phyloP scores from a whole-genome alignment of 2,888 invertebrate species.

The Asteroscopus sphinx region DNA sequence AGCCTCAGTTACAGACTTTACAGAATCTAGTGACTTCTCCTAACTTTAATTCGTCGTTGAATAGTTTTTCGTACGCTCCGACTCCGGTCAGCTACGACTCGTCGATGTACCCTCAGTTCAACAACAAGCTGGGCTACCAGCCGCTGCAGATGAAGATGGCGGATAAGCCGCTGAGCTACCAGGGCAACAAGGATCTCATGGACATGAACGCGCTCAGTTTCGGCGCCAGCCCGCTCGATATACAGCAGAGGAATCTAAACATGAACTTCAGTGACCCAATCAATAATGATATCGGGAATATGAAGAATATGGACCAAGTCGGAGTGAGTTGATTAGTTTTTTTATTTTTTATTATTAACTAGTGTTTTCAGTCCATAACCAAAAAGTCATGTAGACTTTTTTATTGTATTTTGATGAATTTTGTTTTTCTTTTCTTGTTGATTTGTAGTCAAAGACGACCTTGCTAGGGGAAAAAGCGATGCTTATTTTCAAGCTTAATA shows the following conservation, averaged over 20 bases:
- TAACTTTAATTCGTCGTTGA: slow-evolving; percentile 78
- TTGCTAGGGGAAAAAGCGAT: too few relatives aligned
- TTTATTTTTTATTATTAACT: too few relatives aligned
- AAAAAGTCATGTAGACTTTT: too few relatives aligned
- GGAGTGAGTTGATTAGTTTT: slow-evolving; percentile 71
- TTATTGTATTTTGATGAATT: too few relatives aligned
- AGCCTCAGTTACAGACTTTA: slow-evolving; percentile 74
- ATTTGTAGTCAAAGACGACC: too few relatives aligned
- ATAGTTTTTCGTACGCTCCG: slow-evolving; percentile 72
- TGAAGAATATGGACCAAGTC: slow-evolving; percentile 69
- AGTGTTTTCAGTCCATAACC: too few relatives aligned
- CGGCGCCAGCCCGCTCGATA: slow-evolving; percentile 65
- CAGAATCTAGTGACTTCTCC: slow-evolving; percentile 77
- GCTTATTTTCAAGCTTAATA: too few relatives aligned
- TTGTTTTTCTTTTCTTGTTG: too few relatives aligned
- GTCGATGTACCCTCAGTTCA: slow-evolving; percentile 83
- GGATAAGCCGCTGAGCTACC: slow-evolving; percentile 69
- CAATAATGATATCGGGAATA: slow-evolving; percentile 58
- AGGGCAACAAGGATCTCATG: slow-evolving; percentile 68
- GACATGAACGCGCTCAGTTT: slow-evolving; percentile 69
- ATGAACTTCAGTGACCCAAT: slow-evolving; percentile 69
- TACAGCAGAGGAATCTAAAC: slow-evolving; percentile 70
- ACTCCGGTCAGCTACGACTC: slow-evolving; percentile 79
- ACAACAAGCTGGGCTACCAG: slow-evolving; percentile 72
- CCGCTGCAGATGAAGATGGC: slow-evolving; percentile 71